Conservation (phyloP, 2,888 invertebrate species). For the Clostera curtula region DNA sequence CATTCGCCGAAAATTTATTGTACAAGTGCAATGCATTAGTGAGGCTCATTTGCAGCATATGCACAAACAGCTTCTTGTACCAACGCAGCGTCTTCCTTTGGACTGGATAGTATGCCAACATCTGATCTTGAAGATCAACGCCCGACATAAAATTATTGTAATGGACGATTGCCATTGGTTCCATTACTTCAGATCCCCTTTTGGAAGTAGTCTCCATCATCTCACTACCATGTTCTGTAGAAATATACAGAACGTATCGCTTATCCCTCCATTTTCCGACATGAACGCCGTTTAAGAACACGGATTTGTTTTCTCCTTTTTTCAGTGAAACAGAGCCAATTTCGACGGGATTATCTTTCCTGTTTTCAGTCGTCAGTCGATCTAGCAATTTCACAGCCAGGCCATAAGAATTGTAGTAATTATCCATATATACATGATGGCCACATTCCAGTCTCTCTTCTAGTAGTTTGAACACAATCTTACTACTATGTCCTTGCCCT, state of each 20-base stretch:
- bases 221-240: slow-evolving; percentile 13
- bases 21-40: slow-evolving; percentile 10
- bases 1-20: slow-evolving; percentile 13
- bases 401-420: slow-evolving; percentile 28
- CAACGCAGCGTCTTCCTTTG: slow-evolving; percentile 15
- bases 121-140: slow-evolving; percentile 18
- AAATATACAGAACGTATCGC: slow-evolving; percentile 13
- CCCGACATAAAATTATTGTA: slow-evolving; percentile 20
- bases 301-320: slow-evolving; percentile 22
- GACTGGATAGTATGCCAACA: slow-evolving; percentile 18
- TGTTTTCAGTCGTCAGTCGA: slow-evolving; percentile 30
- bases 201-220: slow-evolving; percentile 6
- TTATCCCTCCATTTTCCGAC: slow-evolving; percentile 22
- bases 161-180: slow-evolving; percentile 17
- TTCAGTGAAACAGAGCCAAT: slow-evolving; percentile 10
- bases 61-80: slow-evolving; percentile 17
- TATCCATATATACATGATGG: slow-evolving; percentile 32
- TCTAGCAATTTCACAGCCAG: slow-evolving; percentile 27
- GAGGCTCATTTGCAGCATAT: slow-evolving; percentile 17
- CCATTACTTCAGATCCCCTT: slow-evolving; percentile 11
- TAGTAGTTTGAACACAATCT: slow-evolving; percentile 28
- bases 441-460: slow-evolving; percentile 27
- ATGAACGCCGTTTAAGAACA: slow-evolving; percentile 18
- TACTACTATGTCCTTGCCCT: slow-evolving; percentile 18
- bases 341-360: slow-evolving; percentile 22